Evolutionary conservation across 2,797 vertebrate genomes (phyloP), one percentile per base, ranked within the genome.

Genomic region (Girardinus metallicus): DNA sequence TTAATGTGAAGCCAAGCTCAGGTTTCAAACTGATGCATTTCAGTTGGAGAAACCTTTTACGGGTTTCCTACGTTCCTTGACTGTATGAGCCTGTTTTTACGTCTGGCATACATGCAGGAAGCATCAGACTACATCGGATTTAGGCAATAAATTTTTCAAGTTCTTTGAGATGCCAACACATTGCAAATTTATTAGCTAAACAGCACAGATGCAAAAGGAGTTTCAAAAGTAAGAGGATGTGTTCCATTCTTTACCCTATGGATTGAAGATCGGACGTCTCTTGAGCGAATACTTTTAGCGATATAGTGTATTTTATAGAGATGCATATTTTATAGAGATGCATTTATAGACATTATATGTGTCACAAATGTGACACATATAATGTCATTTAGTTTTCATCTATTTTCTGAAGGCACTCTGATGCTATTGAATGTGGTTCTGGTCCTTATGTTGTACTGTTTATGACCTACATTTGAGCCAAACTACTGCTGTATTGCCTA

Each of bases 11-110:
- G 11, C 12, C 2, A n/a, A 44, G 26, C 41, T 71, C 41, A 16
- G 41, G 41, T 44, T 71, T 71, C 68, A 71, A 44, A 71, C 41
- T 44, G 41, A 44, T 44, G 68, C 68, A 70, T 41, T 41, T 70
- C 66, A n/a, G 23, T 70, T 26, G 5, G 11, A 71, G 41, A 29
- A 71, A 71, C 6, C 68, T 29, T 71, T 44, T n/a, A 71, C 9
- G 39, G 68, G 41, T 44, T 44, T 26, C 43, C 68, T 13, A 1
- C 44, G 26, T 41, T 68, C 36, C 21, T 68, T 26, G 4, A 16
- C 41, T 41, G 36, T 43, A 7, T 43, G 66, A 70, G 66, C 9
- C 23, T 4, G 39, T n/a, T 23, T 68, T 68, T 68, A 70, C 13
- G 39, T n/a, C 66, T 23, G 26, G 68, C 5, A 71, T 29, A 12